A percentile compares a stretch with the other conserved stretches of the same genome.
phyloP scores from a whole-genome alignment of 2,888 invertebrate genomes.

The Chloroclystis v-ata region DNA sequence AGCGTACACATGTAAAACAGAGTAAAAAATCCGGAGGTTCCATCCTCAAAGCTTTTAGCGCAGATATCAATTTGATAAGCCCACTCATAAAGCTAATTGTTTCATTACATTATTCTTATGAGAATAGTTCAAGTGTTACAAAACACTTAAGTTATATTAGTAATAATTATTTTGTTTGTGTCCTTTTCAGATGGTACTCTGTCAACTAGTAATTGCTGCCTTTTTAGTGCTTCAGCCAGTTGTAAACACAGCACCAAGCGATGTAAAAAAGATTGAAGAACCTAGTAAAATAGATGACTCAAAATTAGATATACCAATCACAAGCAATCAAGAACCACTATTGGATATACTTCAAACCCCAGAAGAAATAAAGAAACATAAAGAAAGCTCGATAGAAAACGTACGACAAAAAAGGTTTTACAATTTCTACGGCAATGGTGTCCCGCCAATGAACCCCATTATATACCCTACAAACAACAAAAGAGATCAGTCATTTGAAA shows the following conservation, averaged over 20 bases:
- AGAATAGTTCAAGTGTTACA: no score
- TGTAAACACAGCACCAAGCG: slow-evolving; percentile 49
- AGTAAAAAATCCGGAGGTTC: background rate
- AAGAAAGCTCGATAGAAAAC: slow-evolving; percentile 32
- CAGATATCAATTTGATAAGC: no score
- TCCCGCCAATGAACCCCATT: slow-evolving; percentile 40
- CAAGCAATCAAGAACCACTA: slow-evolving; percentile 25
- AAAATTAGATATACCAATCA: background rate
- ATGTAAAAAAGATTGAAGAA: no score
- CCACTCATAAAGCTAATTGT: background rate
- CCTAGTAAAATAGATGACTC: no score
- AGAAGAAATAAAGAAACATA: slow-evolving; percentile 30
- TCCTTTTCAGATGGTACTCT: slow-evolving; percentile 58
- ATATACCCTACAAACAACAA: slow-evolving; percentile 35
- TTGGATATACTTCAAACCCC: slow-evolving; percentile 32
- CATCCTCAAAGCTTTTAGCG: background rate
- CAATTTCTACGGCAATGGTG: slow-evolving; percentile 40
- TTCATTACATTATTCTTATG: slow-evolving; percentile 4
- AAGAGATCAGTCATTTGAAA: slow-evolving; percentile 35
- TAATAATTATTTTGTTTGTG: background rate
- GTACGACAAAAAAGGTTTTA: slow-evolving; percentile 51
- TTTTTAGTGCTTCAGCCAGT: slow-evolving; percentile 42
- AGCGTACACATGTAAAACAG: slow-evolving; percentile 11
- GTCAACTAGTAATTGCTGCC: slow-evolving; percentile 36
- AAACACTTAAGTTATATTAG: no score